Evolutionary conservation across 2,797 vertebrate species (phyloP).

Genomic region (Alca torda): DNA sequence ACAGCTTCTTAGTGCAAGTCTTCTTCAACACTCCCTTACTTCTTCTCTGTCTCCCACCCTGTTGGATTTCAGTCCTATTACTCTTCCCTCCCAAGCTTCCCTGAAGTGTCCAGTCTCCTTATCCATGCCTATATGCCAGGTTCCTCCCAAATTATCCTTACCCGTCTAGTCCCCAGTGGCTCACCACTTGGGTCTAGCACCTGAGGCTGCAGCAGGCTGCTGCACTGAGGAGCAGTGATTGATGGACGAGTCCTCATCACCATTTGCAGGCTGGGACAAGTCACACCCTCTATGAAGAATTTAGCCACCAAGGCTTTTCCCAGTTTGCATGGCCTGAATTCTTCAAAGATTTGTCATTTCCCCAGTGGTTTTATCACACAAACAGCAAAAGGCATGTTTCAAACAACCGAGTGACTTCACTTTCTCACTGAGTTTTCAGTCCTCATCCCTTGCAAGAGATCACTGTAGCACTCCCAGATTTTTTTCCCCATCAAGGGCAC

Average conservation of each 20-base stretch:
- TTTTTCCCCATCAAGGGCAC: background rate
- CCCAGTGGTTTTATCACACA: background rate
- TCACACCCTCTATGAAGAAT: background rate
- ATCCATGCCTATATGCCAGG: background rate
- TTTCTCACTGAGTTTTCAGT: background rate
- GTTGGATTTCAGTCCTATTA: background rate
- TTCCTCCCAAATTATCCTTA: background rate
- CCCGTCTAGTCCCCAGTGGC: background rate
- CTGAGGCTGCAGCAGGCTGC: background rate
- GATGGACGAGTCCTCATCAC: background rate
- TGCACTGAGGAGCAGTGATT: background rate
- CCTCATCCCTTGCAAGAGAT: background rate
- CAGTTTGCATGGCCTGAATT: background rate
- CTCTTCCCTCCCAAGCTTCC: background rate
- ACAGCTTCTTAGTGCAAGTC: background rate
- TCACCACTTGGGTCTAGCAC: background rate
- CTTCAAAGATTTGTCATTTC: background rate
- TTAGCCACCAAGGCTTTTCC: background rate
- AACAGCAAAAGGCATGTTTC: background rate
- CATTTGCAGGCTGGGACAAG: background rate
- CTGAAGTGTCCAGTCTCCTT: background rate
- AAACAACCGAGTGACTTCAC: background rate
- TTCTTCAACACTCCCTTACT: background rate
- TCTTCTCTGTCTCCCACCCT: background rate
- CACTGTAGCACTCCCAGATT: background rate